Percentiles rank a stretch among this genome's conserved stretches.
phyloP scores from a whole-genome alignment of 2,797 vertebrate genomes.

The Bothrops alternatus region DNA sequence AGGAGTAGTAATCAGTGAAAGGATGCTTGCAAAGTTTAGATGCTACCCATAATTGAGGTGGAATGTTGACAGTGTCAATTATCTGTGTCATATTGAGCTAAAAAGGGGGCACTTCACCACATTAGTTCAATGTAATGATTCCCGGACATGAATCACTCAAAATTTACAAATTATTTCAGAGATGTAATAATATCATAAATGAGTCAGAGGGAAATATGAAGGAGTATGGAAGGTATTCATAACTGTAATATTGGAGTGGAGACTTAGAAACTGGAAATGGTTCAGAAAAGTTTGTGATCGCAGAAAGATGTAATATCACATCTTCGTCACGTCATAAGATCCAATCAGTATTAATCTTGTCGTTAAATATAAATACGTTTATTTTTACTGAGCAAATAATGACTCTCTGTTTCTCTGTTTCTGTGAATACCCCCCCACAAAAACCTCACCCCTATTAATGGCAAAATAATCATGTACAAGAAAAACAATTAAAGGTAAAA shows the following conservation, averaged over 20 bases:
- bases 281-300: neutral
- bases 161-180: conserved; percentile 13
- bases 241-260: neutral
- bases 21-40: neutral
- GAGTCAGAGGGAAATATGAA: neutral
- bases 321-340: neutral
- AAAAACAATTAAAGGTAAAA: neutral
- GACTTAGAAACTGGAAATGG: neutral
- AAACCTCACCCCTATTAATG: neutral
- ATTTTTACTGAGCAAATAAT: neutral
- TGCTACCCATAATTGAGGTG: neutral
- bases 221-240: neutral
- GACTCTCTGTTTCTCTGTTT: neutral
- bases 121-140: conserved; percentile 13
- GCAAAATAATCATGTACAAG: neutral
- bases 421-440: neutral
- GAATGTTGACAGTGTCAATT: conserved; percentile 7
- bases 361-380: neutral
- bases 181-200: conserved; percentile 26
- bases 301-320: neutral
- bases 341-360: neutral
- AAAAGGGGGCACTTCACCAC: neutral
- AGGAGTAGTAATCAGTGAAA: neutral
- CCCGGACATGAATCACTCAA: conserved; percentile 2
- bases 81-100: neutral